phyloP scores from a whole-genome alignment of 2,797 vertebrate genomes.

The Typhlichthys eigenmanni region DNA sequence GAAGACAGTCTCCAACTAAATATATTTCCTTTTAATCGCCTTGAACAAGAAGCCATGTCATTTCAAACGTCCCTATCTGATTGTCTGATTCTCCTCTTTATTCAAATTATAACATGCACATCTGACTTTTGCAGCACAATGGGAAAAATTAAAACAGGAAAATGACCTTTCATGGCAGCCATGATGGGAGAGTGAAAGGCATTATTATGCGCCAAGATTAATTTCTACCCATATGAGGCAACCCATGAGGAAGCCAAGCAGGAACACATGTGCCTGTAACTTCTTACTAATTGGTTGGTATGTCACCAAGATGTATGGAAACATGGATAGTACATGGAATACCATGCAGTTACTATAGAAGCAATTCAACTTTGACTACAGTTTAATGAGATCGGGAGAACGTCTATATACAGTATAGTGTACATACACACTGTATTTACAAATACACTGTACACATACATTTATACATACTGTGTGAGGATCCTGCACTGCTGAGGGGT shows the following conservation, averaged over 20 bases:
- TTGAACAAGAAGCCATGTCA: constrained; percentile 81
- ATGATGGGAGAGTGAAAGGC: constrained; percentile 81
- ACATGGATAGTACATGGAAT: constrained; percentile 30
- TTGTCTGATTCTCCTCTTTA: constrained; percentile 83
- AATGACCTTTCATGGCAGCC: constrained; percentile 80
- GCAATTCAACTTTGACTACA: neutral
- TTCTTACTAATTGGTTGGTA: constrained; percentile 59
- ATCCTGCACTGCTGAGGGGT: too few species aligned
- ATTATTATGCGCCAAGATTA: constrained; percentile 80
- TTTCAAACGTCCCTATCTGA: constrained; percentile 82
- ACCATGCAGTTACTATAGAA: neutral
- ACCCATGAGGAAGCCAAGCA: constrained; percentile 71
- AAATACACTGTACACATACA: neutral
- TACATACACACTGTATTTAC: neutral
- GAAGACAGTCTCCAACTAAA: constrained; percentile 80
- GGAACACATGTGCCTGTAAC: constrained; percentile 49
- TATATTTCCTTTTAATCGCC: constrained; percentile 85
- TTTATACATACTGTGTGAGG: neutral
- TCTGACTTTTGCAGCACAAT: constrained; percentile 83
- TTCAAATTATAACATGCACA: constrained; percentile 86
- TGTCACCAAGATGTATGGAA: constrained; percentile 46
- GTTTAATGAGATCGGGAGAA: neutral
- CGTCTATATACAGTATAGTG: too few species aligned
- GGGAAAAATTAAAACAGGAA: constrained; percentile 82
- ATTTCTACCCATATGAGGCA: constrained; percentile 73